Evolutionary conservation across 2,113 vertebrate species (phyloP), one percentile per base, ranked within the genome.

Genomic region (Apeltes quadracus): DNA sequence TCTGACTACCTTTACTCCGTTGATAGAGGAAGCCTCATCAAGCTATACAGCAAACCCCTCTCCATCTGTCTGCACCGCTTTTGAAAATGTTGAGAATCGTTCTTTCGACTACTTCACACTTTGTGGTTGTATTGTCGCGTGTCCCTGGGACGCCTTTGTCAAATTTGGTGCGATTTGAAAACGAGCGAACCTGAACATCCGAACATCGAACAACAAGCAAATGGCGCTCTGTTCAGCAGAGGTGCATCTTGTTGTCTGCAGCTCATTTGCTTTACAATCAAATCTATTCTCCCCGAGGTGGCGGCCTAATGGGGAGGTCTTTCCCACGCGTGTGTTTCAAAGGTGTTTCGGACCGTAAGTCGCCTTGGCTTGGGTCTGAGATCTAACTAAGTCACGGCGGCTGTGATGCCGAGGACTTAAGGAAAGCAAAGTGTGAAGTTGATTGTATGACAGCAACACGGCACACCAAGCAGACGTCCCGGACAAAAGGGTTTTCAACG

Each of bases 1-100:
- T 41, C 29, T 70, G 50, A 72, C 61, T 59, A 81, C 29, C 15
- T 27, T 34, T 68, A 66, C 62, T 59, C 55, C 22, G 44, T 14
- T 32, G 16, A 38, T 59, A 63, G 50, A 66, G 34, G 64, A 29
- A 72, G 32, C 34, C 12, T 80, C 54, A 41, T 46, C 43, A 6
- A 46, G 18, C 43, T 20, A 46, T 4, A 9, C 9, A 22, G 46
- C 1, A 1, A 43, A n/a, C 7, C 41, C 6, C 41, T 13, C 12
- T 18, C 41, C 5, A 14, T 43, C 41, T 43, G 41, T n/a, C 46
- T 10, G 46, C 20, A 11, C 18, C 8, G 7, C 15, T 5, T 20
- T 46, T 20, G 44, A 6, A 9, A 2, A 46, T 46, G 18, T 48
- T 20, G 46, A 48, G 46, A 48, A 11, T 8, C 46, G 46, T n/a